phyloP scores from a whole-genome alignment of 2,797 vertebrate species.

The Hephaestus fuliginosus region DNA sequence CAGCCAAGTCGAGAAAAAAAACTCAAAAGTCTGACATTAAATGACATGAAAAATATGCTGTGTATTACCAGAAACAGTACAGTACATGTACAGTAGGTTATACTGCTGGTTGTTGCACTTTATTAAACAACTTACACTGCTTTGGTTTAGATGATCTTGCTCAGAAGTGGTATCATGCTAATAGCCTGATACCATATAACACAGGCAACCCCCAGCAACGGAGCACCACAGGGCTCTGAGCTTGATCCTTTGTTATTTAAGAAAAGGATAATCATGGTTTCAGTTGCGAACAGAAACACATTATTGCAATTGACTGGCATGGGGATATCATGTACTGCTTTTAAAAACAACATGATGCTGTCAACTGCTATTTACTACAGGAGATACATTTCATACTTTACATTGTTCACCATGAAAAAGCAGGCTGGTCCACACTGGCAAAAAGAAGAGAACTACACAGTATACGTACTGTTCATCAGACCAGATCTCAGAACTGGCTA shows the following conservation, averaged over 20 bases:
- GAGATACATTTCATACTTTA: no score
- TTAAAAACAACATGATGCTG: not conserved
- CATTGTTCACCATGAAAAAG: not conserved
- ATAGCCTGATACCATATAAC: not conserved
- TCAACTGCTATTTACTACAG: no score
- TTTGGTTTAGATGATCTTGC: not conserved
- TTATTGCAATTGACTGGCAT: not conserved
- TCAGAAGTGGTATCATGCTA: not conserved
- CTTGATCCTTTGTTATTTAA: not conserved
- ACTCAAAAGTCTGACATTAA: not conserved
- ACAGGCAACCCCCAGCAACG: rapidly evolving
- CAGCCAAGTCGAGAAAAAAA: not conserved
- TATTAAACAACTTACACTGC: not conserved
- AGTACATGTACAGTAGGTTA: no score
- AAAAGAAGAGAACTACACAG: no score
- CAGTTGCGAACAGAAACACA: not conserved
- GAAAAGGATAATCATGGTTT: not conserved
- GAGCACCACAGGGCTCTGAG: not conserved
- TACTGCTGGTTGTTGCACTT: not conserved
- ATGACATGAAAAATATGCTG: not conserved
- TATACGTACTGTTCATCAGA: no score
- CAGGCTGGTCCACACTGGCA: not conserved
- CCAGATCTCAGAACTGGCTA: no score
- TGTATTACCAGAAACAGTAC: not conserved
- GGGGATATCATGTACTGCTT: not conserved